Evolutionary conservation across 2,113 vertebrate genomes (phyloP), one percentile per base, ranked within the genome.

Genomic region (Buteo buteo): DNA sequence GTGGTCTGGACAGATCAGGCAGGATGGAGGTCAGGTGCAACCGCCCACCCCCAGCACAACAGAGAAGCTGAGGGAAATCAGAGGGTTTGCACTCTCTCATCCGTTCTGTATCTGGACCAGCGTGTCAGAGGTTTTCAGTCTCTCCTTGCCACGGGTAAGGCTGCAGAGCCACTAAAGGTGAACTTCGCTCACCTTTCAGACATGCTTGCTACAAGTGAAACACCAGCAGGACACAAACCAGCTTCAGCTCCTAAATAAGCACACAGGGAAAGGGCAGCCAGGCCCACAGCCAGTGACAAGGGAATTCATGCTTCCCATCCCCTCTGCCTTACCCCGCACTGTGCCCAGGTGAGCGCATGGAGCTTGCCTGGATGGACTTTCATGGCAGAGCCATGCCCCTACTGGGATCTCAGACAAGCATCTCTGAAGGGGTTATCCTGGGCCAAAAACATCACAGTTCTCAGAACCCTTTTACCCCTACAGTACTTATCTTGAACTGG

Each of bases 91-190:
- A 8, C 42, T 70, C 21, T 81, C 24, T 21, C 1, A 2, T 18
- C 42, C 2, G 1, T 50, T 77, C 45, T 22, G 26, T 10, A 47
- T 10, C 66, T 8, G 2, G 32, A 57, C 8, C 1, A 1, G 20
- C 18, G n/a, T 67, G 49, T 18, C 7, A 2, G 52, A 16, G 14
- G 20, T 11, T 7, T 61, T 69, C 22, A 21, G 55, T 17, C 40
- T 6, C 52, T 50, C 82, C 78, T 31, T 55, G 15, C 50, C n/a
- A 54, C 0, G 5, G 13, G 22, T 1, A 17, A 42, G 38, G 69
- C 24, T 73, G 70, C 90, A 76, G 67, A 81, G 47, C 9, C 13
- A 4, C 10, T 28, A 42, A 57, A 25, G 45, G 54, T 42, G 40
- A 73, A 62, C 6, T 11, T 22, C 40, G 45, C 49, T 50, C 57